Evolutionary conservation across 2,113 vertebrate species (phyloP).

Genomic region (Bubo bubo): DNA sequence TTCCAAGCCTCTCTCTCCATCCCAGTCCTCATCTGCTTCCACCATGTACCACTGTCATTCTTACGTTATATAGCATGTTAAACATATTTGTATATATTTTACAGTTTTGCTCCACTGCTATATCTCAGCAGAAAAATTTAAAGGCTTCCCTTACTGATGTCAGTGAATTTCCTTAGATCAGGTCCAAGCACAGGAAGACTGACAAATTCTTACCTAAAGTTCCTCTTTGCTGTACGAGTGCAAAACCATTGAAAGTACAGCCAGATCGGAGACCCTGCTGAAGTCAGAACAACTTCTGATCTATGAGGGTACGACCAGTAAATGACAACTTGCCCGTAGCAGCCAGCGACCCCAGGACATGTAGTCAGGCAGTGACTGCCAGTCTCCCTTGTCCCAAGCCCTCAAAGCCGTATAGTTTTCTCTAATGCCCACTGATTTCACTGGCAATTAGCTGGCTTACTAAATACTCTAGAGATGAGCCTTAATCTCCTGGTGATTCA

Average conservation of each 20-base stretch:
- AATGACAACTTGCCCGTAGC: background rate
- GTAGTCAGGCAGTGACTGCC: background rate
- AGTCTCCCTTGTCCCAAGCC: background rate
- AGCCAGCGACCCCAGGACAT: background rate
- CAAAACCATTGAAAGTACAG: background rate
- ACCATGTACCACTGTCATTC: background rate
- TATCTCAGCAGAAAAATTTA: background rate
- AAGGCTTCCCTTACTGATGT: background rate
- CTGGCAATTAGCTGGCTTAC: background rate
- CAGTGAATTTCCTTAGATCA: background rate
- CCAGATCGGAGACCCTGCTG: background rate
- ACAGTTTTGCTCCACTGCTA: fast-evolving
- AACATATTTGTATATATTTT: fast-evolving
- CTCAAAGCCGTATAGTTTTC: background rate
- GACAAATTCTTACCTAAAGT: background rate
- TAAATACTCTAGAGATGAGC: constrained; percentile 1
- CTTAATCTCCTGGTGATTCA: background rate
- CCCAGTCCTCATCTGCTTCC: background rate
- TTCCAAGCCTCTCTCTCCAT: background rate
- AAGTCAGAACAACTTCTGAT: background rate
- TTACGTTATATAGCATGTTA: fast-evolving
- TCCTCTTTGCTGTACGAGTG: background rate
- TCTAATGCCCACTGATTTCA: background rate
- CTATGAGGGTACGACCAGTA: background rate
- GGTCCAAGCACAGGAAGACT: background rate